Evolutionary conservation across 2,113 vertebrate species (phyloP), one percentile per base, ranked within the genome.

Genomic region (Genyomyrus donnyi): DNA sequence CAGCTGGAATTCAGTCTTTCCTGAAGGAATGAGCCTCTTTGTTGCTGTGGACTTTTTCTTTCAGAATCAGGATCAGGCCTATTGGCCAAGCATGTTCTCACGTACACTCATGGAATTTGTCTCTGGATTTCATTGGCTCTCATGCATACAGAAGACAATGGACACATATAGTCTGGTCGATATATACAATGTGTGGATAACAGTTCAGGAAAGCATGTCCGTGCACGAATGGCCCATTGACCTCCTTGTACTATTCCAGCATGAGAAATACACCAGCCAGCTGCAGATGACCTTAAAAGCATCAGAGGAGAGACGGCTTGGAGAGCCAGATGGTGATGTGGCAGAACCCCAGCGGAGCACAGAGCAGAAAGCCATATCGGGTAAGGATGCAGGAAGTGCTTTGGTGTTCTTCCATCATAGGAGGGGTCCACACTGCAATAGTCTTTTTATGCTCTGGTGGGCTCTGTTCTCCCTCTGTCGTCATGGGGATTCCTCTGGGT

Each of bases 261-360:
- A 99, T n/a, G 98, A 99, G 94, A 99, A 99, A 92, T 99, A 99
- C 93, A 99, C 97, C 91, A 99, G 97, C 94, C 98, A 99, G 66
- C 96, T 99, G 87, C 97, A 98, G 95, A 95, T 98, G 92, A 93
- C 95, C 42, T 90, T 96, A 88, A 97, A 96, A 93, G 92, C 95
- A 66, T 86, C 95, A 0, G 94, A 94, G 52, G 88, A 95, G 89
- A 96, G 94, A 94, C 96, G 93, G 2, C 94, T 49, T 0, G 97
- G 97, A 80, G 95, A 94, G 0, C 93, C 92, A 56, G 95, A 95
- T 0, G 24, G 91, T 0, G 95, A 95, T 0, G 24, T 91, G 0
- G 95, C 94, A 0, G 97, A 97, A 39, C 89, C 95, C 13, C 35
- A 92, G 0, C 93, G 90, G 91, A 91, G 94, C 27, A 97, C 93